These are phyloP conservation scores for Cossypha dichroa DNA, from an alignment of 2,797 vertebrate species.

Conservation along the genomic window DNA sequence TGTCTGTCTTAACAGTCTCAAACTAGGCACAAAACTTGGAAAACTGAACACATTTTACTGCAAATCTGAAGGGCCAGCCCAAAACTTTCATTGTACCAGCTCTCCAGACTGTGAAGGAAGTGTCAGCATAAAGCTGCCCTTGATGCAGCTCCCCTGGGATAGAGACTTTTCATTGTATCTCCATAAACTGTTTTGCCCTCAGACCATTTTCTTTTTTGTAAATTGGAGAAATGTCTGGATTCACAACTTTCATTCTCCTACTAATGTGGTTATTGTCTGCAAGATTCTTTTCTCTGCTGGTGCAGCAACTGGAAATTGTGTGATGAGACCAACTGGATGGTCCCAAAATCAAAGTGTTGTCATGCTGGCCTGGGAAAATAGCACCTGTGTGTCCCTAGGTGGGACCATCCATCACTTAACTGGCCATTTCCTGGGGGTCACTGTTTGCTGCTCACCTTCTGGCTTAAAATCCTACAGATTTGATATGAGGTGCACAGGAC, in stretches of 20 bases:
- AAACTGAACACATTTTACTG: accelerated
- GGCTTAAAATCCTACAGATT: not conserved
- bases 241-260: not conserved
- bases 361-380: not conserved
- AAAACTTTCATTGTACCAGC: not conserved
- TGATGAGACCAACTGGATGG: not conserved
- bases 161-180: not conserved
- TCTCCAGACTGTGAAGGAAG: not conserved
- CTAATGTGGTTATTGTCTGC: not conserved
- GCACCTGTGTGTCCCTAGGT: not conserved
- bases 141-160: not conserved
- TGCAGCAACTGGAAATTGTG: not conserved
- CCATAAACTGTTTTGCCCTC: not conserved
- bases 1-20: not conserved
- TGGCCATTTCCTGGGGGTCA: not conserved
- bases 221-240: not conserved
- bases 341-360: not conserved
- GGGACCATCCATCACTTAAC: not conserved
- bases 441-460: not conserved
- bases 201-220: not conserved
- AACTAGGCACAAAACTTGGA: not conserved
- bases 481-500: not conserved
- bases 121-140: not conserved
- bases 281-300: slow-evolving; percentile 1
- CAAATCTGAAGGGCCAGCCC: not conserved